Evolutionary conservation across 1,140 invertebrate genomes (phyloP).

Genomic region (Pseudomyrmex flavicornis): DNA sequence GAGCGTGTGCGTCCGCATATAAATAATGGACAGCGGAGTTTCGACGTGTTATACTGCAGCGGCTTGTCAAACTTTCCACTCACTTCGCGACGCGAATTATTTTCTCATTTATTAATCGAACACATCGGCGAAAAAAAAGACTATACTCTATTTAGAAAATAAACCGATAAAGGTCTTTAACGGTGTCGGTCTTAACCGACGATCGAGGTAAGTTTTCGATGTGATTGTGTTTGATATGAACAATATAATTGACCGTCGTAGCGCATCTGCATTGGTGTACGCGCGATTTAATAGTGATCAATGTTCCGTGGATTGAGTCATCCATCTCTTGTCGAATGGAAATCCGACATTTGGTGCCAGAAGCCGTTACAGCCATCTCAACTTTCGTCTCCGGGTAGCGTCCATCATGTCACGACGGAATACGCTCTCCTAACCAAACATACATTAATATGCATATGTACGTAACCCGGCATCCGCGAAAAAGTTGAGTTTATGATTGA

Average conservation of each 20-base stretch:
- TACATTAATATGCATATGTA: conserved; percentile 70
- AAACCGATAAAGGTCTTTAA: too few relatives aligned
- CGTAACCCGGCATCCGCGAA: conserved; percentile 19
- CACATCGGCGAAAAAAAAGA: background rate
- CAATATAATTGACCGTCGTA: background rate
- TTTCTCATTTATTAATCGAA: conserved; percentile 39
- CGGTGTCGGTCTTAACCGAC: background rate
- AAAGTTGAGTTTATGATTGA: conserved; percentile 57
- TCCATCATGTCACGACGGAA: conserved; percentile 69
- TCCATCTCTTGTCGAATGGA: conserved; percentile 72
- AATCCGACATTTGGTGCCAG: conserved; percentile 66
- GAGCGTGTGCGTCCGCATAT: conserved; percentile 24
- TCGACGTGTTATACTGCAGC: conserved; percentile 29
- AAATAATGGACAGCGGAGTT: conserved; percentile 61
- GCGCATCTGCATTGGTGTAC: conserved; percentile 30
- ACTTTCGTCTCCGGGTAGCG: conserved; percentile 67
- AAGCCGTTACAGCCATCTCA: conserved; percentile 62
- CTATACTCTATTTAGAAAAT: too few relatives aligned
- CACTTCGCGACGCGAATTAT: background rate
- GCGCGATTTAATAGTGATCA: conserved; percentile 57
- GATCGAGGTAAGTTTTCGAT: background rate
- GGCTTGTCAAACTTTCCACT: conserved; percentile 54
- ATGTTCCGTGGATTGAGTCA: conserved; percentile 62
- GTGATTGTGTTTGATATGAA: background rate
- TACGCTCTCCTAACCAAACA: conserved; percentile 70